Percentiles rank a stretch among this genome's conserved stretches.
phyloP scores from a whole-genome alignment of 2,797 vertebrate species.

The Podargus strigoides region DNA sequence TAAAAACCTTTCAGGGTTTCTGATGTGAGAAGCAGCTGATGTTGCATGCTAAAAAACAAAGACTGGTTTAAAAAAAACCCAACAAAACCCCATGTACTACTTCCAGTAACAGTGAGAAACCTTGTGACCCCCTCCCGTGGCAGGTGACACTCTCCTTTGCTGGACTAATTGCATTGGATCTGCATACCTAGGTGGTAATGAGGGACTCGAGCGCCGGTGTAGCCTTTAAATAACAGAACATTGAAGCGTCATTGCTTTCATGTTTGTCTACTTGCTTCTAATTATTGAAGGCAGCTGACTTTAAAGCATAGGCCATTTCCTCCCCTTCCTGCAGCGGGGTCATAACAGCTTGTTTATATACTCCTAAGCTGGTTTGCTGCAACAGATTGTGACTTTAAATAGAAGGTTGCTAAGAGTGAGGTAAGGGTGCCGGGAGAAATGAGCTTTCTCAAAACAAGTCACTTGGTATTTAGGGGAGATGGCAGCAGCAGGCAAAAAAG shows the following conservation, averaged over 20 bases:
- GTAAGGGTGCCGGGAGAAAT: slow-evolving; percentile 33
- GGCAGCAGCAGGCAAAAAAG: slow-evolving; percentile 46
- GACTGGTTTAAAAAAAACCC: not conserved
- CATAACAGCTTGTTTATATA: slow-evolving; percentile 12
- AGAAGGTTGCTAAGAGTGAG: slow-evolving; percentile 47
- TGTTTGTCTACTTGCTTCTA: slow-evolving; percentile 36
- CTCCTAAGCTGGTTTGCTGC: slow-evolving; percentile 5
- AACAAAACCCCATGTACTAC: not conserved
- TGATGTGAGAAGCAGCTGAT: slow-evolving; percentile 19
- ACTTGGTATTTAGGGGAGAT: slow-evolving; percentile 35
- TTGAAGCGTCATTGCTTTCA: slow-evolving; percentile 32
- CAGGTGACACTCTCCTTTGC: not conserved
- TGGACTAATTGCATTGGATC: slow-evolving; percentile 17
- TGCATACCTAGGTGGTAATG: not conserved
- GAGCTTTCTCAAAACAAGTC: slow-evolving; percentile 25
- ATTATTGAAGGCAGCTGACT: slow-evolving; percentile 47
- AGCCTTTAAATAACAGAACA: slow-evolving; percentile 44
- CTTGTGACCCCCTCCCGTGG: not conserved
- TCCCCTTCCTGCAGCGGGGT: slow-evolving; percentile 27
- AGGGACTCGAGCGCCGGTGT: not conserved
- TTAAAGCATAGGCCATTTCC: slow-evolving; percentile 58
- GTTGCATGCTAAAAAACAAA: not conserved
- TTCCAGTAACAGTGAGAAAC: not conserved
- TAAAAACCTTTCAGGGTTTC: slow-evolving; percentile 52
- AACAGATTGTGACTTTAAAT: slow-evolving; percentile 48